phyloP scores from a whole-genome alignment of 2,113 vertebrate genomes.

The Phalacrocorax carbo region DNA sequence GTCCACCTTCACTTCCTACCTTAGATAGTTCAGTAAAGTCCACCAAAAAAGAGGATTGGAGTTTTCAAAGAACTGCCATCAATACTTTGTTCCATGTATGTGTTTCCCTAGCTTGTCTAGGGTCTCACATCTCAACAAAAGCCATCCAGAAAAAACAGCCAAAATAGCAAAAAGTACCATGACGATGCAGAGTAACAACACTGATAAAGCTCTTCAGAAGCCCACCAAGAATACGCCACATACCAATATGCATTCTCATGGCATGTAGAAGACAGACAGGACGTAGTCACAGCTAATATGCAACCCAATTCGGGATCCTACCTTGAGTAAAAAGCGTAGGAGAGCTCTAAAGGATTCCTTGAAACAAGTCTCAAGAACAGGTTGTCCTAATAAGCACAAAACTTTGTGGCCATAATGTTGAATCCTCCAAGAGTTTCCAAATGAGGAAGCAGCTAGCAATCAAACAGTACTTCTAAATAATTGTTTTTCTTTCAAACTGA shows the following conservation, averaged over 20 bases:
- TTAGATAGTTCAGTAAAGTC: not conserved
- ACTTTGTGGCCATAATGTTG: not conserved
- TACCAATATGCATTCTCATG: not conserved
- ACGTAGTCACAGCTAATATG: not conserved
- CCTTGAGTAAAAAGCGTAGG: not conserved
- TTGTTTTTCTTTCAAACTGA: not conserved
- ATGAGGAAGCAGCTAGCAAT: not conserved
- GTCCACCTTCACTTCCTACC: not conserved
- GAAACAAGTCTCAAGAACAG: not conserved
- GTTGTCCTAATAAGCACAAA: not conserved
- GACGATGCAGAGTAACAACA: not conserved
- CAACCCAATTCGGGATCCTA: not conserved
- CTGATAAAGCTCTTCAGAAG: not conserved
- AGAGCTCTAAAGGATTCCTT: not conserved
- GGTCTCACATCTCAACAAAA: not conserved
- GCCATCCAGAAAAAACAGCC: not conserved
- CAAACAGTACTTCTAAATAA: not conserved
- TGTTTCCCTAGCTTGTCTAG: not conserved
- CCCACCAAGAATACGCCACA: not conserved
- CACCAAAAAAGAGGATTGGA: not conserved
- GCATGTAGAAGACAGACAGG: not conserved
- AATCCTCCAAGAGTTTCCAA: not conserved
- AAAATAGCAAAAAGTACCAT: not conserved
- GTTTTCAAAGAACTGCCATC: not conserved
- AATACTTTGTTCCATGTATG: not conserved